Conservation (phyloP, 2,888 invertebrate species). For the Phaonia tiefii region DNA sequence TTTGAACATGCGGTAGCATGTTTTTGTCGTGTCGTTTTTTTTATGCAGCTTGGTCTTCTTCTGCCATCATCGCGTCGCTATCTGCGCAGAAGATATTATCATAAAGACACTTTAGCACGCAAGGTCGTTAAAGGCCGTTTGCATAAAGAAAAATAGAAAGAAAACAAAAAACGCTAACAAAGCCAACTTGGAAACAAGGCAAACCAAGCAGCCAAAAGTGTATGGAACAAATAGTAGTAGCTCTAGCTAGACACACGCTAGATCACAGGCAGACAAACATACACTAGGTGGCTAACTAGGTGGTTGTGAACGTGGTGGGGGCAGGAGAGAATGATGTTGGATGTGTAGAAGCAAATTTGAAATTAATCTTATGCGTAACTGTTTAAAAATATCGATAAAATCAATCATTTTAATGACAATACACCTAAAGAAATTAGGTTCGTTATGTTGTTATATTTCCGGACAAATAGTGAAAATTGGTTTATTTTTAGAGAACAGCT, state of each 20-base stretch:
- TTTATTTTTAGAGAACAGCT: no score
- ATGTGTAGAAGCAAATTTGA: background rate
- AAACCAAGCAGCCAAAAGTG: conserved; percentile 24
- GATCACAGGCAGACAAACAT: background rate
- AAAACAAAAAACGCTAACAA: background rate
- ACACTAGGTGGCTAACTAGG: background rate
- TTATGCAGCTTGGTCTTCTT: background rate
- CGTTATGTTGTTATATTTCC: no score
- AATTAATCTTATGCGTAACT: conserved; percentile 59
- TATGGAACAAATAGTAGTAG: conserved; percentile 18
- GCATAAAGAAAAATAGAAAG: conserved; percentile 68
- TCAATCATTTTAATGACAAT: conserved; percentile 48
- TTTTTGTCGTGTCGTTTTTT: conserved; percentile 7
- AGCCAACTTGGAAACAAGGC: conserved; percentile 20
- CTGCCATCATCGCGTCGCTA: background rate
- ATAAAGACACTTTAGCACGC: conserved; percentile 64
- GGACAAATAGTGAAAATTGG: no score
- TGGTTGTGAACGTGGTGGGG: background rate
- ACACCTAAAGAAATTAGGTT: conserved; percentile 35
- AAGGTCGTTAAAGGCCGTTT: conserved; percentile 80
- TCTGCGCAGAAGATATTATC: conserved; percentile 6
- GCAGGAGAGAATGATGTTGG: background rate
- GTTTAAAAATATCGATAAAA: conserved; percentile 55
- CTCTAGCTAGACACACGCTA: background rate
- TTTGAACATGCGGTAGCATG: conserved; percentile 54